A percentile compares a stretch with the other conserved stretches of the same genome.
Evolutionary conservation across 2,888 invertebrate species (phyloP).

Genomic region (Eupithecia dodoneata): DNA sequence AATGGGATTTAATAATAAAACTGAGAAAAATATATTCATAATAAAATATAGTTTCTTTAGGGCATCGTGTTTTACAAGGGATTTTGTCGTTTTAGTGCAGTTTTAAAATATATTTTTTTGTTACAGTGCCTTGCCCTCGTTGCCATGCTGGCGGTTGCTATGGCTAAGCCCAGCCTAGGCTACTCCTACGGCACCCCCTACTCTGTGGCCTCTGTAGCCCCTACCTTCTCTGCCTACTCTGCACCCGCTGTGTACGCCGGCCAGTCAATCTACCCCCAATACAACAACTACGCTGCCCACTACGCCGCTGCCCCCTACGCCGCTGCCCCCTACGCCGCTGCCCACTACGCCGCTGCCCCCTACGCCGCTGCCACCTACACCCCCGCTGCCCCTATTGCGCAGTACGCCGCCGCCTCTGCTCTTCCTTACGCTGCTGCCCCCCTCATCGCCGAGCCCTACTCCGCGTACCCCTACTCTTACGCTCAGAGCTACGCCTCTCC

Average conservation of each 20-base stretch:
- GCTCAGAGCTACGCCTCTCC: constrained; percentile 19
- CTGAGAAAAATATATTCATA: not conserved
- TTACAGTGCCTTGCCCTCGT: constrained; percentile 44
- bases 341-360: constrained; percentile 11
- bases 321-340: constrained; percentile 43
- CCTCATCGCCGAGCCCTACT: constrained; percentile 43
- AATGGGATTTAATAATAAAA: not conserved
- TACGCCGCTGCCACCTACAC: constrained; percentile 35
- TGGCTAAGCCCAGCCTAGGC: constrained; percentile 41
- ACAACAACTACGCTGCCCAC: constrained; percentile 29
- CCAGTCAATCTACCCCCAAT: constrained; percentile 1
- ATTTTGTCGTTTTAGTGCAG: not conserved
- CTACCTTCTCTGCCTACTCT: constrained; percentile 27
- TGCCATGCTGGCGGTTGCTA: constrained; percentile 44
- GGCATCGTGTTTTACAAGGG: no score
- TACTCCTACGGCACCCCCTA: constrained; percentile 27
- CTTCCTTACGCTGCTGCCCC: constrained; percentile 9
- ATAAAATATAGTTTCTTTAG: not conserved
- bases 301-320: constrained; percentile 24
- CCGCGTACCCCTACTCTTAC: constrained; percentile 43
- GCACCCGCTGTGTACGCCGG: constrained; percentile 24
- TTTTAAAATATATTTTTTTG: constrained; percentile 12
- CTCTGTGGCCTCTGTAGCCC: constrained; percentile 14
- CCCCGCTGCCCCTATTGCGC: constrained; percentile 38
- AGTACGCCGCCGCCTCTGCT: constrained; percentile 12